A percentile compares a stretch with the other conserved stretches of the same genome.
Conservation (phyloP, 37 sponge, comb jelly and placozoan species). For the Dysidea cf. avara region DNA sequence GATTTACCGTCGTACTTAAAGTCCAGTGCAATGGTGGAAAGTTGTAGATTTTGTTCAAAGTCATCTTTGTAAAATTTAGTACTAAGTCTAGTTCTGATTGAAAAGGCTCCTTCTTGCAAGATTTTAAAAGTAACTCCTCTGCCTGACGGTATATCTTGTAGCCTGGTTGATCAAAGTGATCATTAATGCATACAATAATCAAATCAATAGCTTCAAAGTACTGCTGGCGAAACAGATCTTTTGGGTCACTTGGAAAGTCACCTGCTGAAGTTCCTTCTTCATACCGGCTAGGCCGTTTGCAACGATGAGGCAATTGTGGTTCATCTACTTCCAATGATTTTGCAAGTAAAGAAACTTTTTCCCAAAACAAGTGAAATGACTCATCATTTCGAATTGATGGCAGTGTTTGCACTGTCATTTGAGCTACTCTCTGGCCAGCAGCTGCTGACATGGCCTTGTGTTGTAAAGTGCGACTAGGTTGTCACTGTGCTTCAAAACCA, state of each 20-base stretch:
- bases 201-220: too few species aligned
- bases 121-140: conserved; percentile 55
- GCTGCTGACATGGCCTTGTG: too few species aligned
- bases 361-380: too few species aligned
- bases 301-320: conserved; percentile 11
- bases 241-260: conserved; percentile 34
- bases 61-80: conserved; percentile 42
- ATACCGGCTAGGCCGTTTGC: conserved; percentile 13
- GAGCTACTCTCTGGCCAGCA: too few species aligned
- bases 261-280: too few species aligned
- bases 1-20: too few species aligned
- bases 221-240: conserved; percentile 53
- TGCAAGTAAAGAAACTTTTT: too few species aligned
- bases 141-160: too few species aligned
- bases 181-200: conserved; percentile 44
- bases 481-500: conserved; percentile 74
- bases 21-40: not conserved
- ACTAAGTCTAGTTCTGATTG: conserved; percentile 41
- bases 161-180: conserved; percentile 65
- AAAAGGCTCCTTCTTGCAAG: conserved; percentile 27
- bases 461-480: conserved; percentile 67
- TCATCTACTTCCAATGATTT: conserved; percentile 1
- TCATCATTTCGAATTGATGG: too few species aligned
- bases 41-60: conserved; percentile 16
- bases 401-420: too few species aligned